Percentiles rank a stretch among this genome's conserved stretches.
These are phyloP conservation scores for Sinocyclocheilus anshuiensis DNA, from an alignment of 2,113 vertebrate genomes.

Conservation along the genomic window DNA sequence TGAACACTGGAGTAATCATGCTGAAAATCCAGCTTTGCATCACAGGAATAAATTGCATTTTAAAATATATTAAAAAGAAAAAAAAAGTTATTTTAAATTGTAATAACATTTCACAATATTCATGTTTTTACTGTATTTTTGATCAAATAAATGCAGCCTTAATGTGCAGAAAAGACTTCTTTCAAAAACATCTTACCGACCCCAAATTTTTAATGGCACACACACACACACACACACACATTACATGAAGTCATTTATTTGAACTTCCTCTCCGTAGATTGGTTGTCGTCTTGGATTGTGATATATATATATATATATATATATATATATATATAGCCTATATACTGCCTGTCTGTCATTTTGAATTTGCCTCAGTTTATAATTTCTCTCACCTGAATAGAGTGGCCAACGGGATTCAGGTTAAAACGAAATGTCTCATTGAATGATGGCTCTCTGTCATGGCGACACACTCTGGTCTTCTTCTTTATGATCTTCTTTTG, in stretches of 20 bases:
- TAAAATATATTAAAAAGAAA: neutral
- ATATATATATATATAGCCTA: too few relatives aligned
- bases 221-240: too few relatives aligned
- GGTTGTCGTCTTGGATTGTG: too few relatives aligned
- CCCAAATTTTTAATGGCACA: neutral
- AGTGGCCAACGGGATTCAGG: slow-evolving; percentile 93
- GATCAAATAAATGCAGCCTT: neutral
- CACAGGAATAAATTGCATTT: neutral
- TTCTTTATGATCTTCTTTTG: slow-evolving; percentile 98
- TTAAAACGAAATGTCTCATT: slow-evolving; percentile 98
- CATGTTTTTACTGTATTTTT: neutral
- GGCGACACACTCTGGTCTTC: slow-evolving; percentile 97
- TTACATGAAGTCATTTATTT: neutral
- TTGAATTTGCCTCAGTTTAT: neutral
- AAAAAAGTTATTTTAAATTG: neutral
- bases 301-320: too few relatives aligned
- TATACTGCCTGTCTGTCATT: neutral
- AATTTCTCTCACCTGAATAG: slow-evolving; percentile 86
- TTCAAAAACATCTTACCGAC: neutral
- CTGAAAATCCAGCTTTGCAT: neutral
- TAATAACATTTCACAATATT: too few relatives aligned
- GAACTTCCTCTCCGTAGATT: too few relatives aligned
- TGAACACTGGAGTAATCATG: neutral
- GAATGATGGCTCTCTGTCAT: slow-evolving; percentile 96
- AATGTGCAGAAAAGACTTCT: neutral